Conservation (phyloP, 2,113 vertebrate genomes). For the Calypte anna region DNA sequence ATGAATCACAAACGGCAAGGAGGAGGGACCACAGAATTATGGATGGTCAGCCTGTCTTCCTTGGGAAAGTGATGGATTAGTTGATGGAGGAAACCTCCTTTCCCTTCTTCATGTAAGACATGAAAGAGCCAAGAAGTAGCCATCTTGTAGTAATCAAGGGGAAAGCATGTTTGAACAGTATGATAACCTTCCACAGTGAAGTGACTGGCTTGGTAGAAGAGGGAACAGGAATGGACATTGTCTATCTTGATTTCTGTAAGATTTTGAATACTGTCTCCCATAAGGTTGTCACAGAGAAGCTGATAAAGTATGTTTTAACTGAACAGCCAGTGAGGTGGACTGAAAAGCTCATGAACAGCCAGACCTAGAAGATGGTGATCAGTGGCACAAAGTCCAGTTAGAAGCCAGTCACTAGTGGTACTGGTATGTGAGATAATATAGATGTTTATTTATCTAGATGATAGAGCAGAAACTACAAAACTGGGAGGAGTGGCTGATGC, state of each 20-base stretch:
- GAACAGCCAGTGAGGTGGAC: neutral
- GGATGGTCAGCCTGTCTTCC: neutral
- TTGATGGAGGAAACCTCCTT: neutral
- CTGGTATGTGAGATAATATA: rapidly evolving
- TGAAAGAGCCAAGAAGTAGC: neutral
- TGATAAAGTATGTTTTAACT: neutral
- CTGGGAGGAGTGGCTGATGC: too few relatives aligned
- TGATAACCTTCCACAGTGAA: neutral
- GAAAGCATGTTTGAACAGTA: rapidly evolving
- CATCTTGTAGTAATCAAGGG: neutral
- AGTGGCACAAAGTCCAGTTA: neutral
- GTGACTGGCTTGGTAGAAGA: neutral
- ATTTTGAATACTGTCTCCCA: neutral
- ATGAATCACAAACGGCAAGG: neutral
- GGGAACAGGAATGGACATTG: neutral
- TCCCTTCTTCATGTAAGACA: neutral
- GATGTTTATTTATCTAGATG: neutral
- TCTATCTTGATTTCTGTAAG: neutral
- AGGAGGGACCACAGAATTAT: neutral
- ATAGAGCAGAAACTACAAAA: neutral
- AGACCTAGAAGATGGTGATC: neutral
- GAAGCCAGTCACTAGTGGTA: neutral
- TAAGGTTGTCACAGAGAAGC: neutral
- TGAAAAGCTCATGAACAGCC: neutral
- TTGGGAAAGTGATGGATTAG: neutral